Evolutionary conservation across 2,113 vertebrate genomes (phyloP).

Genomic region (Gymnarchus niloticus): DNA sequence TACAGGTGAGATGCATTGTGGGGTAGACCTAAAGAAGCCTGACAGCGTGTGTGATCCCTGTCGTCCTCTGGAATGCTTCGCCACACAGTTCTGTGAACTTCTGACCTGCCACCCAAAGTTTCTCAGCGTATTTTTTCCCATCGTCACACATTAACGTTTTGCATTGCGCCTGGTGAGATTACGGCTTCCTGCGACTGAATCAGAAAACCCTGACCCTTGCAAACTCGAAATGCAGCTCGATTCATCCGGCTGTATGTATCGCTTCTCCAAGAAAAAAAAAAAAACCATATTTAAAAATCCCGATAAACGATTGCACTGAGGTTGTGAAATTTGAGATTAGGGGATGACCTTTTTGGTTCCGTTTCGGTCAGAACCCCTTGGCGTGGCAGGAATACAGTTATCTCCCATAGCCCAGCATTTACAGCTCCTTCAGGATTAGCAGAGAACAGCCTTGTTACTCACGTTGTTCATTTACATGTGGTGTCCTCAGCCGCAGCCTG

Average conservation of each 20-base stretch:
- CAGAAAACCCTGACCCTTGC: slow-evolving; percentile 10
- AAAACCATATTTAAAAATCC: background rate
- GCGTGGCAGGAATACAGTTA: background rate
- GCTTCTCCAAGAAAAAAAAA: background rate
- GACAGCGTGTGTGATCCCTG: background rate
- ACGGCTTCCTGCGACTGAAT: background rate
- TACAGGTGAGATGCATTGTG: background rate
- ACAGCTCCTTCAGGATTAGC: background rate
- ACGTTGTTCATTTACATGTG: background rate
- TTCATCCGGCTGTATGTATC: background rate
- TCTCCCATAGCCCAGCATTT: background rate
- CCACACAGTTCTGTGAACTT: slow-evolving; percentile 15
- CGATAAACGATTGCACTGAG: background rate
- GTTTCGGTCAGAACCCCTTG: background rate
- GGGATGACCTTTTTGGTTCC: slow-evolving; percentile 9
- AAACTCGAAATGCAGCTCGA: background rate
- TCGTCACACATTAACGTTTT: background rate
- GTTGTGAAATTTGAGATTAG: slow-evolving; percentile 18
- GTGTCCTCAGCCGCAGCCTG: background rate
- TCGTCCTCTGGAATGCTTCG: background rate
- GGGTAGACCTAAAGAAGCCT: background rate
- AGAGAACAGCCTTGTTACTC: background rate
- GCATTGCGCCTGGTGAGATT: slow-evolving; percentile 20
- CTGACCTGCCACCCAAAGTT: background rate
- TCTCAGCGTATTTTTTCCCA: background rate